These are phyloP conservation scores for Drosophila yooni DNA, from an alignment of 2,888 invertebrate genomes.

Conservation along the genomic window DNA sequence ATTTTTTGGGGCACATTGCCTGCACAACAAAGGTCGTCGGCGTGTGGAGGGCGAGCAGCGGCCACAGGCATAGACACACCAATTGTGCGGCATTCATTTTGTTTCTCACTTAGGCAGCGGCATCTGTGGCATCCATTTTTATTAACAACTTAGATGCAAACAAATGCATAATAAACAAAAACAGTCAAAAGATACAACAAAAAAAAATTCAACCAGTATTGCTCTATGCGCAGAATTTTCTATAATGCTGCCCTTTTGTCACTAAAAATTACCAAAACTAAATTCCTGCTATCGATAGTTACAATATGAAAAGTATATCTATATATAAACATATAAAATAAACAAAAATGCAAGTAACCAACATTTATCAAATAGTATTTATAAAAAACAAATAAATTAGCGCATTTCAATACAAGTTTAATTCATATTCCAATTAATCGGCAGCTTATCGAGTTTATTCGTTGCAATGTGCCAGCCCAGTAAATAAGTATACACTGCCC, in stretches of 20 bases:
- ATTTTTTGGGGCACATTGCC: constrained; percentile 79
- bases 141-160: constrained; percentile 49
- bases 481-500: constrained; percentile 19
- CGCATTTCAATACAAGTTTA: neutral
- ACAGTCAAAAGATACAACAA: constrained; percentile 68
- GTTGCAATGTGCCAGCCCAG: neutral
- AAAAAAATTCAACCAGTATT: constrained; percentile 61
- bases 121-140: constrained; percentile 58
- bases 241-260: constrained; percentile 24
- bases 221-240: constrained; percentile 50
- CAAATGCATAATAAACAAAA: constrained; percentile 71
- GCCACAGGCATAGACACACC: constrained; percentile 40
- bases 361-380: no score
- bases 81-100: constrained; percentile 51
- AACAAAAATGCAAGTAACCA: neutral
- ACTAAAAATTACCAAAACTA: constrained; percentile 37
- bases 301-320: neutral
- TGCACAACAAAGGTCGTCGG: constrained; percentile 48
- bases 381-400: neutral
- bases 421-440: neutral
- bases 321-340: neutral
- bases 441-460: neutral
- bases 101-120: constrained; percentile 37
- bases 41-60: constrained; percentile 31
- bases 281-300: neutral